Evolutionary conservation across 2,113 vertebrate species (phyloP).

Genomic region (Gymnogyps californianus): DNA sequence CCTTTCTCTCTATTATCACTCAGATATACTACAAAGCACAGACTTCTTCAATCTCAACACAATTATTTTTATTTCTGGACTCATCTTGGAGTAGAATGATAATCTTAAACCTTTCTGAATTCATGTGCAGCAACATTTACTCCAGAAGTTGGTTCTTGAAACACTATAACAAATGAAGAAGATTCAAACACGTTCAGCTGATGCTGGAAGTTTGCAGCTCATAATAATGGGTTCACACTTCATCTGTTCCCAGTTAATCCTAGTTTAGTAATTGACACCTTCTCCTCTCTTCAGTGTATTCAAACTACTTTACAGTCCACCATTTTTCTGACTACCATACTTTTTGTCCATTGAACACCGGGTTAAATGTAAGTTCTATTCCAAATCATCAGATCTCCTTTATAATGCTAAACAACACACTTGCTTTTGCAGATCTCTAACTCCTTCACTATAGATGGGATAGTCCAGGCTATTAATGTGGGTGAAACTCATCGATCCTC

Average conservation of each 20-base stretch:
- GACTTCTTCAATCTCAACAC: not conserved
- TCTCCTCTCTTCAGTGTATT: not conserved
- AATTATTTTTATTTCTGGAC: not conserved
- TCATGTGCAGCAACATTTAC: not conserved
- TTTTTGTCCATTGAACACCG: not conserved
- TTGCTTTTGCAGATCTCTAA: not conserved
- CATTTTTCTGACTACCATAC: not conserved
- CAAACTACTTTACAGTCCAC: not conserved
- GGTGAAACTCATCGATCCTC: not conserved
- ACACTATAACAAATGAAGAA: not conserved
- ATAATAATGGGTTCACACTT: not conserved
- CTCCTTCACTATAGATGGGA: not conserved
- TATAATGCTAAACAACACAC: not conserved
- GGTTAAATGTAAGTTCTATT: not conserved
- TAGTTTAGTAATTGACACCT: not conserved
- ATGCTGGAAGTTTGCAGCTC: not conserved
- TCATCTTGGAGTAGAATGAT: not conserved
- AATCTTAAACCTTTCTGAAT: not conserved
- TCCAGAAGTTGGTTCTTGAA: not conserved
- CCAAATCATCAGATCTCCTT: not conserved
- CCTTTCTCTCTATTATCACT: not conserved
- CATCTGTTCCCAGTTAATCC: not conserved
- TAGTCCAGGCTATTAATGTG: not conserved
- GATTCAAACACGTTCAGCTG: not conserved
- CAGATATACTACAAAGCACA: not conserved